These are phyloP conservation scores for Phortica variegata DNA, from an alignment of 1,140 invertebrate genomes.

Conservation along the genomic window DNA sequence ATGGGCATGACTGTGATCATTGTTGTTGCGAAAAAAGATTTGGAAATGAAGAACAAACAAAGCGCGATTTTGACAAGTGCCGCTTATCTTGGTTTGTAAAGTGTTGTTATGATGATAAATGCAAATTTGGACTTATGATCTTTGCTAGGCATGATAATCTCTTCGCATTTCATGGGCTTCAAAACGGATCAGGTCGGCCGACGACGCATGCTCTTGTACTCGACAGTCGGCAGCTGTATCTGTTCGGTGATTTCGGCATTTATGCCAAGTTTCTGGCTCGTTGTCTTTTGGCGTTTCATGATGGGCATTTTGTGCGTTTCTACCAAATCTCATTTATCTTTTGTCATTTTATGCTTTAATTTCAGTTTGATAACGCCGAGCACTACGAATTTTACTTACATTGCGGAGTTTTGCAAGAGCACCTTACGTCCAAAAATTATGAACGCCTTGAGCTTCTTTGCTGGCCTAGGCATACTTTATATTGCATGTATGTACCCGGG, in stretches of 20 bases:
- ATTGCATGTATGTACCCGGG: slow-evolving; percentile 17
- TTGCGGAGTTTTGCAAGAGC: slow-evolving; percentile 25
- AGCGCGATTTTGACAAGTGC: slow-evolving; percentile 7
- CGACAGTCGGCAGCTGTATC: background rate
- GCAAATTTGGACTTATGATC: slow-evolving; percentile 9
- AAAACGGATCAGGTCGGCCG: slow-evolving; percentile 24
- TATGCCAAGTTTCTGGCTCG: slow-evolving; percentile 34
- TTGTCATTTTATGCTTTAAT: background rate
- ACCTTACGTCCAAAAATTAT: slow-evolving; percentile 19
- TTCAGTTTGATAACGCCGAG: slow-evolving; percentile 14
- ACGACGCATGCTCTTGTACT: slow-evolving; percentile 17
- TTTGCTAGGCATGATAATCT: slow-evolving; percentile 7
- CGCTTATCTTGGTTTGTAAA: slow-evolving; percentile 15
- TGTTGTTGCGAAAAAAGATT: slow-evolving; percentile 8
- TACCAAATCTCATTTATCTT: background rate
- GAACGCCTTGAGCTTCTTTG: slow-evolving; percentile 13
- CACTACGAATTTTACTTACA: slow-evolving; percentile 12
- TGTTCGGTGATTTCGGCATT: slow-evolving; percentile 14
- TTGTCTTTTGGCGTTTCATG: slow-evolving; percentile 12
- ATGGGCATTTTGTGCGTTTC: slow-evolving; percentile 18
- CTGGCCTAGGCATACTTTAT: slow-evolving; percentile 19
- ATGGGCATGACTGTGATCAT: slow-evolving; percentile 8
- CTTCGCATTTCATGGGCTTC: slow-evolving; percentile 11
- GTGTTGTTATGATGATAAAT: background rate
- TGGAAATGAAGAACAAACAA: background rate